A percentile compares a stretch with the other conserved stretches of the same genome.
These are phyloP conservation scores for Crypturellus undulatus DNA, from an alignment of 2,113 vertebrate species.

Conservation along the genomic window DNA sequence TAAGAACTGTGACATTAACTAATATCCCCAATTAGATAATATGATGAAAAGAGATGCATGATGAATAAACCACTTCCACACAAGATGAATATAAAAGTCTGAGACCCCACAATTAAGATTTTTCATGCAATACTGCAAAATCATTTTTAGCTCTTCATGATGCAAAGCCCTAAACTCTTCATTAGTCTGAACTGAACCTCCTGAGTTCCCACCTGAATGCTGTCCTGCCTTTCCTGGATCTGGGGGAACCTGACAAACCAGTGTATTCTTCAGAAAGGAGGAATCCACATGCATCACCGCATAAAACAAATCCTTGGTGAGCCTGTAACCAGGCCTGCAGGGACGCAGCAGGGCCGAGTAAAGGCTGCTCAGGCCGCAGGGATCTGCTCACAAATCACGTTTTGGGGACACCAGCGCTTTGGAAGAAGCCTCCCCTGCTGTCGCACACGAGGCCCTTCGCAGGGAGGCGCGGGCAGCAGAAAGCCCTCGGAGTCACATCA, in stretches of 20 bases:
- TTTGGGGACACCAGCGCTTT: not conserved
- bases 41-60: not conserved
- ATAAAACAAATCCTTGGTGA: not conserved
- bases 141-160: not conserved
- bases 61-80: not conserved
- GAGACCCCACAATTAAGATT: not conserved
- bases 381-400: not conserved
- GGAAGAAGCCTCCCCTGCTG: not conserved
- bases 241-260: not conserved
- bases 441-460: not conserved
- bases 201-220: not conserved
- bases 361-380: not conserved
- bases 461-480: not conserved
- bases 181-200: not conserved
- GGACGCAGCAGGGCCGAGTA: not conserved
- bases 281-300: not conserved
- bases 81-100: not conserved
- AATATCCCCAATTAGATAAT: not conserved
- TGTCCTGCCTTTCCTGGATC: not conserved
- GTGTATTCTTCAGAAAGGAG: rapidly evolving
- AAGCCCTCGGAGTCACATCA: not conserved
- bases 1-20: not conserved
- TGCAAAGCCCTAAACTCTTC: not conserved
- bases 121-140: not conserved
- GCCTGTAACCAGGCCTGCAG: not conserved